Percentiles rank a stretch among this genome's conserved stretches.
phyloP scores from a whole-genome alignment of 2,113 vertebrate species.

The Sylvilagus bachmani region DNA sequence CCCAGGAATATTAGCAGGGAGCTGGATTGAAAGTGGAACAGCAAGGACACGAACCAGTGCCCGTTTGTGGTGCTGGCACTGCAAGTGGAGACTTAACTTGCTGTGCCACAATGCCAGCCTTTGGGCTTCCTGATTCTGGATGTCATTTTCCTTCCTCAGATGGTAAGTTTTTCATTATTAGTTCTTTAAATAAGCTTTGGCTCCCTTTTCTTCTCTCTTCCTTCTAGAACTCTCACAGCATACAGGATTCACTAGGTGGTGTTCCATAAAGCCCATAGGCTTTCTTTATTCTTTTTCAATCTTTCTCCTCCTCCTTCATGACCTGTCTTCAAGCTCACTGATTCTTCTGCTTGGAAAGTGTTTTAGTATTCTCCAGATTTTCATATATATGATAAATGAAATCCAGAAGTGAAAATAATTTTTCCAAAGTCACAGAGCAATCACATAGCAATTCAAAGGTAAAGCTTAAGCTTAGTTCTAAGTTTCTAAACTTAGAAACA shows the following conservation, averaged over 20 bases:
- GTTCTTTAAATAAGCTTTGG: background rate
- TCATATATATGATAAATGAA: background rate
- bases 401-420: background rate
- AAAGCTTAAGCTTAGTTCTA: conserved; percentile 19
- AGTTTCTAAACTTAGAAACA: conserved; percentile 1
- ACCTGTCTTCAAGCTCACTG: background rate
- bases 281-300: background rate
- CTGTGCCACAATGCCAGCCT: no score
- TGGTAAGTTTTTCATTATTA: background rate
- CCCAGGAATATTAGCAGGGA: no score
- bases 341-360: background rate
- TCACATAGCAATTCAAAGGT: background rate
- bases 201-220: background rate
- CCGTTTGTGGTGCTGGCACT: no score
- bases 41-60: no score
- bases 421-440: background rate
- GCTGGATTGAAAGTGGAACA: no score
- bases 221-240: background rate
- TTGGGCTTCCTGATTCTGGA: no score
- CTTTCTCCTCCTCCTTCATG: background rate
- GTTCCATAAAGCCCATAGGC: background rate
- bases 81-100: no score
- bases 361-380: background rate
- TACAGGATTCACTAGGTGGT: background rate
- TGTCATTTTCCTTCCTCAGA: background rate